Evolutionary conservation across 2,888 invertebrate species (phyloP).

Genomic region (Calameuta pallipes): DNA sequence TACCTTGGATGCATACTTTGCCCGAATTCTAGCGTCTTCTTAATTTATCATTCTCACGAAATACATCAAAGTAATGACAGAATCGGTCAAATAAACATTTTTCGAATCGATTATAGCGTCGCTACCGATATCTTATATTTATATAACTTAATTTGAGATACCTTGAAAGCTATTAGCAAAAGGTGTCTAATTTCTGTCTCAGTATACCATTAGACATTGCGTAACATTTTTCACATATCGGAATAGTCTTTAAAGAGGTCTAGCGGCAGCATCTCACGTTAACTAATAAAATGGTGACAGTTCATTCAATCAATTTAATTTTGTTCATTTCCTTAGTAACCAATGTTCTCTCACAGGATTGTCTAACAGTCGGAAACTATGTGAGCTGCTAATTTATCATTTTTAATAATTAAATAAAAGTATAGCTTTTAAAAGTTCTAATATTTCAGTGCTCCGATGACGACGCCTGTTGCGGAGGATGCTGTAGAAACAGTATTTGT

Average conservation of each 20-base stretch:
- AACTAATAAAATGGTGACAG: background rate
- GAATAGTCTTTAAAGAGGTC: background rate
- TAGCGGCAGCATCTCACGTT: background rate
- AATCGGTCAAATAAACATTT: background rate
- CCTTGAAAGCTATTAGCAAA: background rate
- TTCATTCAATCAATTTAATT: background rate
- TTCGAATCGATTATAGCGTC: background rate
- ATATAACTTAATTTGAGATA: background rate
- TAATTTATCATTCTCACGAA: background rate
- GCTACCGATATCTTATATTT: background rate
- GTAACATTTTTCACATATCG: background rate
- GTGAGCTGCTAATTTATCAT: constrained; percentile 25
- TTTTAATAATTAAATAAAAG: background rate
- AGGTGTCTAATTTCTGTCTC: background rate
- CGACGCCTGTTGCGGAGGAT: constrained; percentile 72
- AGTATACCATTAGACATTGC: background rate
- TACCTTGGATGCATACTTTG: background rate
- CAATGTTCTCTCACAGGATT: constrained; percentile 27
- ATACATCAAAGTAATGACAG: background rate
- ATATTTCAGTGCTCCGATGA: constrained; percentile 67
- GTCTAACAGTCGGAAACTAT: constrained; percentile 31
- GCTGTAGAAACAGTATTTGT: constrained; percentile 69
- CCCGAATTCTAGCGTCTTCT: background rate
- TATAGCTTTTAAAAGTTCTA: constrained; percentile 9
- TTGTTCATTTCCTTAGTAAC: constrained; percentile 10